A percentile compares a stretch with the other conserved stretches of the same genome.
These are phyloP conservation scores for Proteles cristata DNA, from an alignment of 2,113 vertebrate genomes.

Conservation along the genomic window DNA sequence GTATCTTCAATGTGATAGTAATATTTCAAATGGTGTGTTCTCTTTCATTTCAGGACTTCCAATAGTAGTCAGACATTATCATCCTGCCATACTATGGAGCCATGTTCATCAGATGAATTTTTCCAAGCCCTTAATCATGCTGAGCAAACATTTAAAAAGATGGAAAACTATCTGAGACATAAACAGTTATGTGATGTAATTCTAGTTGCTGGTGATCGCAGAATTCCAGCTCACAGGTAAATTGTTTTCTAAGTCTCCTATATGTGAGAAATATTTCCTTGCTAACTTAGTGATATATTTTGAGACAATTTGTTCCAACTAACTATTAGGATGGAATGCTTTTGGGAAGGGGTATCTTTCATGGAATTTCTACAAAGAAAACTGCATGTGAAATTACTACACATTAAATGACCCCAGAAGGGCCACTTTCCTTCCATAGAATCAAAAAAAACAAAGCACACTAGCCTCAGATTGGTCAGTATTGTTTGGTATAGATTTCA, in stretches of 20 bases:
- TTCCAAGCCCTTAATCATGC: constrained; percentile 97
- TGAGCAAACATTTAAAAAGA: constrained; percentile 96
- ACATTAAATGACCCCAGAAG: neutral
- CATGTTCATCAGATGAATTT: constrained; percentile 95
- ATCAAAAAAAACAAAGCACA: neutral
- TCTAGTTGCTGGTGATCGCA: constrained; percentile 95
- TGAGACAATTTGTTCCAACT: neutral
- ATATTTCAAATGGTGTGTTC: constrained; percentile 28
- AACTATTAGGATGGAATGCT: neutral
- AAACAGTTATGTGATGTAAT: constrained; percentile 97
- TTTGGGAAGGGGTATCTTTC: neutral
- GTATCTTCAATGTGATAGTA: neutral
- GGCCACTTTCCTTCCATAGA: neutral
- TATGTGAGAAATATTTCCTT: constrained; percentile 23
- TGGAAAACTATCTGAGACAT: constrained; percentile 97
- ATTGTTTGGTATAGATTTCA: neutral
- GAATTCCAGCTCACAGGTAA: constrained; percentile 98
- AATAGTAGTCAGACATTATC: constrained; percentile 94
- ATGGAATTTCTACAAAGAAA: constrained; percentile 28
- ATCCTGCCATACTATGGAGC: constrained; percentile 95
- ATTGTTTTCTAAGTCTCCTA: constrained; percentile 25
- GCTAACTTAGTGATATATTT: neutral
- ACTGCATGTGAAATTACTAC: neutral
- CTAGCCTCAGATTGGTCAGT: neutral
- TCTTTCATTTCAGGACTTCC: constrained; percentile 89